Conservation (phyloP, 2,113 vertebrate species). For the Nycticryphes semicollaris region DNA sequence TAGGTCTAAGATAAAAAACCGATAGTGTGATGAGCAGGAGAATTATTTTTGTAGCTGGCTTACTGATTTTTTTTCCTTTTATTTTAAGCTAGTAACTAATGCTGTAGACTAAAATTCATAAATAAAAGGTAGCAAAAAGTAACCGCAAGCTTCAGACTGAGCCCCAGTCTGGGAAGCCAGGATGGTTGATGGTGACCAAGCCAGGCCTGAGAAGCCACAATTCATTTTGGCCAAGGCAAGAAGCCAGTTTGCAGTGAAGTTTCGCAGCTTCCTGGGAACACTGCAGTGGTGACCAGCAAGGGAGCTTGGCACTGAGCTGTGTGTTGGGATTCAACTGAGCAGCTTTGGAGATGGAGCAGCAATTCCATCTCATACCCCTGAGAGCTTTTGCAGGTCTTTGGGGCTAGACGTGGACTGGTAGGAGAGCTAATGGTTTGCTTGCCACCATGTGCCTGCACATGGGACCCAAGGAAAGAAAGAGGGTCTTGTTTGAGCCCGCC, state of each 20-base stretch:
- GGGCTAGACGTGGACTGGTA: neutral
- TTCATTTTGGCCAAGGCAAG: neutral
- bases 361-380: neutral
- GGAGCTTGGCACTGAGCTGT: neutral
- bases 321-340: neutral
- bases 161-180: accelerated
- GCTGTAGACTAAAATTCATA: neutral
- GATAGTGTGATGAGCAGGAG: neutral
- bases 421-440: neutral
- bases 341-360: neutral
- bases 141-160: neutral
- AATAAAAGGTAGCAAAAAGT: neutral
- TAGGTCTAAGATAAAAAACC: neutral
- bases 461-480: neutral
- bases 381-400: neutral
- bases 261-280: neutral
- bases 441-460: neutral
- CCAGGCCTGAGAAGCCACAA: accelerated
- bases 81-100: neutral
- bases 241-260: accelerated
- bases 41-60: constrained; percentile 9
- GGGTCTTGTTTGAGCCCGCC: neutral
- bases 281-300: accelerated
- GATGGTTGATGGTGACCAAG: neutral
- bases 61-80: neutral